These are phyloP conservation scores for Anniella stebbinsi DNA, from an alignment of 2,797 vertebrate species.

Conservation along the genomic window DNA sequence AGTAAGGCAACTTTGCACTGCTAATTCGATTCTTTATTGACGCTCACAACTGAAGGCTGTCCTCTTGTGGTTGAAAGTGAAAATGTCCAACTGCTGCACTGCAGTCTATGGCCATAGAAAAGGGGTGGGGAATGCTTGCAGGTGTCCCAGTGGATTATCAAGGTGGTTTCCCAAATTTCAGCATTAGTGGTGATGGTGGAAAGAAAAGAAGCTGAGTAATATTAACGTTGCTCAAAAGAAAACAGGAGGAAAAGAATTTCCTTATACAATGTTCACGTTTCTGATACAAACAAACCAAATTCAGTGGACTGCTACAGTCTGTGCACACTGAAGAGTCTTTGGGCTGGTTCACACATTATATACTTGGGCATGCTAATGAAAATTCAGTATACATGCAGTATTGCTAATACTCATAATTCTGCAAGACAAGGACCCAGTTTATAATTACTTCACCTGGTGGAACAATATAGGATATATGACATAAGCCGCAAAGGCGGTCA, in stretches of 20 bases:
- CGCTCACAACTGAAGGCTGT: slow-evolving; percentile 48
- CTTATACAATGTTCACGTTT: background rate
- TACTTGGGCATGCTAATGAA: background rate
- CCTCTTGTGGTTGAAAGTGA: slow-evolving; percentile 59
- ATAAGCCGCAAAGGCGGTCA: too few relatives aligned
- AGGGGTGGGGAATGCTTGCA: background rate
- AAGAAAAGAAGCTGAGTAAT: background rate
- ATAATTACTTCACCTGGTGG: background rate
- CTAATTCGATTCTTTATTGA: background rate
- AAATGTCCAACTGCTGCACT: slow-evolving; percentile 3
- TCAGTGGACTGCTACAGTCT: background rate
- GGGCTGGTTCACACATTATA: background rate
- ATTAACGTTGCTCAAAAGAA: background rate
- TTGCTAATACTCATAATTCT: background rate
- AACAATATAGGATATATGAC: background rate
- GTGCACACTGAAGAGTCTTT: background rate
- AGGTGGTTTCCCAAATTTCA: background rate
- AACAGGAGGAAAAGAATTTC: background rate
- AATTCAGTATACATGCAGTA: background rate
- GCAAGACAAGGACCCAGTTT: background rate
- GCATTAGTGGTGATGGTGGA: background rate
- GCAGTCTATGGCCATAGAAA: fast-evolving
- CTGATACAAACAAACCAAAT: too few relatives aligned
- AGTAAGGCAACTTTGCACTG: background rate
- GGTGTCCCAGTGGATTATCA: background rate